Conservation (phyloP, 2,888 invertebrate species). For the Aplocera efformata region DNA sequence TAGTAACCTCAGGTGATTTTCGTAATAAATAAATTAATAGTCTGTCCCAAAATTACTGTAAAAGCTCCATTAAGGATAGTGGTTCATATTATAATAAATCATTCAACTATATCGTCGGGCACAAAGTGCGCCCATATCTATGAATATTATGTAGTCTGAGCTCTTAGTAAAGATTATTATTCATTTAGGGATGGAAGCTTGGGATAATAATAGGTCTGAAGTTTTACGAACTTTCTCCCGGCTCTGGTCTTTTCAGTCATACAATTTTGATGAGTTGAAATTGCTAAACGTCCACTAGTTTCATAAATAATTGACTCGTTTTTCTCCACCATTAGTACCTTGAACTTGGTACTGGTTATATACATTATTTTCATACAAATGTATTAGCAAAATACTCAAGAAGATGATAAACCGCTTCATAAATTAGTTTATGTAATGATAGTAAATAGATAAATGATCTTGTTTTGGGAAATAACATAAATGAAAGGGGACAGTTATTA, state of each 20-base stretch:
- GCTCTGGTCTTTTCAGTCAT: conserved; percentile 6
- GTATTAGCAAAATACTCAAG: no score
- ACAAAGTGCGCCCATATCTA: no score
- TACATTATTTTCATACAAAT: no score
- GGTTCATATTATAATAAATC: conserved; percentile 37
- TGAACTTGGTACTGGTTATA: no score
- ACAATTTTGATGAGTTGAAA: conserved; percentile 14
- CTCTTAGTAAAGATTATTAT: conserved; percentile 5
- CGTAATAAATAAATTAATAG: conserved; percentile 14
- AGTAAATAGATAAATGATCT: no score
- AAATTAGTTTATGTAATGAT: no score
- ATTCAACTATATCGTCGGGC: conserved; percentile 32
- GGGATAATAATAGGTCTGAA: conserved; percentile 3
- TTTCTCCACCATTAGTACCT: no score
- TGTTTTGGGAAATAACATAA: no score
- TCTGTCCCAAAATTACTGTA: conserved; percentile 20
- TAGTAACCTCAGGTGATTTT: conserved; percentile 3
- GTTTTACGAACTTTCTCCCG: conserved; percentile 5
- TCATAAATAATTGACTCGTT: neutral
- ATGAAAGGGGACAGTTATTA: no score
- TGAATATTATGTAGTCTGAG: no score
- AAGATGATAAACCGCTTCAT: no score
- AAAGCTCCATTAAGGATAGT: conserved; percentile 28
- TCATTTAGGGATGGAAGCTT: conserved; percentile 3
- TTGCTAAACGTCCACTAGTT: neutral